Evolutionary conservation across 2,888 invertebrate genomes (phyloP), one percentile per base, ranked within the genome.

Genomic region (Caenorhabditis imperialis): DNA sequence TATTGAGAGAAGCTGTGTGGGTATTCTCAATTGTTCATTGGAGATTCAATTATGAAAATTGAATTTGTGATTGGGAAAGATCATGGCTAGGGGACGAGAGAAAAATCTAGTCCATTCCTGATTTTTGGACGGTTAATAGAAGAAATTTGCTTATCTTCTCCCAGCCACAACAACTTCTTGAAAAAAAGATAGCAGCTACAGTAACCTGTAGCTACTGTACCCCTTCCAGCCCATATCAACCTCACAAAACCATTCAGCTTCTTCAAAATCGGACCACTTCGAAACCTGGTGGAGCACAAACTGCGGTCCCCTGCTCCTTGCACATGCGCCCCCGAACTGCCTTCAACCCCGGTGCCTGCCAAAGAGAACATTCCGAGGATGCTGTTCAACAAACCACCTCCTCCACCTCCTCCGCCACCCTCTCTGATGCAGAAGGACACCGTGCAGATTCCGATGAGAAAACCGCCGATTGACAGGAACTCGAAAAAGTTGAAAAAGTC

Each of bases 1-100:
- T 82, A 16, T 60, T 69, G 1, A 62, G 79, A 37, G 82, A 82
- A 65, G 82, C 81, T 12, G 72, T 65, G 65, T 75, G n/a, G 44
- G 47, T 57, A n/a, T n/a, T n/a, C n/a, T n/a, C n/a, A n/a, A n/a
- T n/a, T n/a, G n/a, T n/a, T n/a, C n/a, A n/a, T n/a, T n/a, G n/a
- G n/a, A n/a, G n/a, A n/a, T n/a, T n/a, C n/a, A n/a, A n/a, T n/a
- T n/a, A n/a, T n/a, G n/a, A n/a, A n/a, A n/a, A n/a, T n/a, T n/a
- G n/a, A n/a, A n/a, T n/a, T n/a, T n/a, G n/a, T n/a, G n/a, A n/a
- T n/a, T n/a, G n/a, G n/a, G n/a, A n/a, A n/a, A n/a, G n/a, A n/a
- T n/a, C n/a, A n/a, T n/a, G n/a, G n/a, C n/a, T 33, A 14, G 30
- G 6, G 8, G 23, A 48, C n/a, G n/a, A n/a, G n/a, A n/a, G n/a